Percentiles rank a stretch among this genome's conserved stretches.
These are phyloP conservation scores for Trissolcus basalis DNA, from an alignment of 1,140 invertebrate species.

Conservation along the genomic window DNA sequence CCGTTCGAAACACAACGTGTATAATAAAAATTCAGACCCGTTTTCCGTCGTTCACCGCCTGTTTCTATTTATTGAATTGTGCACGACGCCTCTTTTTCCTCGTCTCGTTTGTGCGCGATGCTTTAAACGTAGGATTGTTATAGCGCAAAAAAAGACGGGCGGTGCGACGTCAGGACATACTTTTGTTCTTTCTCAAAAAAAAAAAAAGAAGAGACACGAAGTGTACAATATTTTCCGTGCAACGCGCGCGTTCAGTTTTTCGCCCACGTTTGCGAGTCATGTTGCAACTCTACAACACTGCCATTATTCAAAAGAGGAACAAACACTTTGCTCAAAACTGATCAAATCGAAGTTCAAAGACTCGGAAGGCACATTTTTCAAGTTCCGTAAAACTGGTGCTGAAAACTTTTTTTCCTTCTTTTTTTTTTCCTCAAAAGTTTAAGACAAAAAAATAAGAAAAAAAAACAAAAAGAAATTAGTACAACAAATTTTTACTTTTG, in stretches of 20 bases:
- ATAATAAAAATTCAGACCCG: background rate
- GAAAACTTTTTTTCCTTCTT: background rate
- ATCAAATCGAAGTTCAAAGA: conserved; percentile 19
- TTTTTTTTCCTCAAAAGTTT: too few relatives aligned
- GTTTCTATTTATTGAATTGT: conserved; percentile 51
- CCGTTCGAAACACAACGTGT: conserved; percentile 10
- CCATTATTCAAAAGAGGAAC: conserved; percentile 11
- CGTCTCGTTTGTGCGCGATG: conserved; percentile 36
- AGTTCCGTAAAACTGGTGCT: background rate
- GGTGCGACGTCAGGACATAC: conserved; percentile 16
- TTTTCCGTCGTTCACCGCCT: conserved; percentile 22
- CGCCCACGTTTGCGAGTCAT: conserved; percentile 18
- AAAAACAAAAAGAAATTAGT: background rate
- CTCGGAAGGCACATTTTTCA: background rate
- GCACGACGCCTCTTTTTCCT: conserved; percentile 33
- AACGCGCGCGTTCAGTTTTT: conserved; percentile 6
- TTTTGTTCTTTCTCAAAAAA: conserved; percentile 2
- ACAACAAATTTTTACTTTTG: too few relatives aligned
- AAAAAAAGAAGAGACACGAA: background rate
- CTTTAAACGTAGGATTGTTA: conserved; percentile 50
- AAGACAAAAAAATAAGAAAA: too few relatives aligned
- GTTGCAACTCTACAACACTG: conserved; percentile 26
- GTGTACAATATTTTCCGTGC: conserved; percentile 10
- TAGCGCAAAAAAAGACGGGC: conserved; percentile 37
- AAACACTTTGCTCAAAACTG: conserved; percentile 38